These are phyloP conservation scores for Henricia sp. DNA, from an alignment of 53 echinoderm and acorn worm genomes.

Conservation along the genomic window DNA sequence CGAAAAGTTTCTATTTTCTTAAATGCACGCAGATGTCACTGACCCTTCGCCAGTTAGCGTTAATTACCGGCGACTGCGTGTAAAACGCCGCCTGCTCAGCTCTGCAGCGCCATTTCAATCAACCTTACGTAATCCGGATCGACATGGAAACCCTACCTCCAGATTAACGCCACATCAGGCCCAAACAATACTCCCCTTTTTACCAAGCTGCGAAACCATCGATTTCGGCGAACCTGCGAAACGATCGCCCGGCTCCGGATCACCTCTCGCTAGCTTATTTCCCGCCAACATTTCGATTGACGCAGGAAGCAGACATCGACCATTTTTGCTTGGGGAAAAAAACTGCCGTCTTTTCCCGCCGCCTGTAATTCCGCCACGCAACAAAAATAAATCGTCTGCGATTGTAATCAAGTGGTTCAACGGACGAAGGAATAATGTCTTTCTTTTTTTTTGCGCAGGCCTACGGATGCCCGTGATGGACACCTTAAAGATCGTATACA, in stretches of 20 bases:
- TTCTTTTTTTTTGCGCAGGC: not conserved
- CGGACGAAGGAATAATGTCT: not conserved
- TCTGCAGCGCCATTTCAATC: no score
- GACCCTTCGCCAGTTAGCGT: no score
- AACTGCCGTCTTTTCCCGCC: not conserved
- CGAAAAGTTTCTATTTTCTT: no score
- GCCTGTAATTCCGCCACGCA: constrained; percentile 15
- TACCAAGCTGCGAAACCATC: not conserved
- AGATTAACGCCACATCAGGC: constrained; percentile 24
- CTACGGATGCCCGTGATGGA: constrained; percentile 27
- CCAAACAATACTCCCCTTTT: constrained; percentile 11
- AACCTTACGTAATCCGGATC: no score
- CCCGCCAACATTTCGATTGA: constrained; percentile 36
- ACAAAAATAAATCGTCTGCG: constrained; percentile 9
- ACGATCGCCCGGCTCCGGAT: constrained; percentile 26
- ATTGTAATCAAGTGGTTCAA: constrained; percentile 45
- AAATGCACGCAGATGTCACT: no score
- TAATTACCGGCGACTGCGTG: no score
- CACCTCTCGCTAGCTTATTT: constrained; percentile 14
- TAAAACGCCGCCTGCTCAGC: no score
- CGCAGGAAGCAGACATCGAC: constrained; percentile 23
- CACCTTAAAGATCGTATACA: no score
- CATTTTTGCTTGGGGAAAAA: no score
- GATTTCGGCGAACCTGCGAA: not conserved
- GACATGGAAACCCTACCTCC: not conserved